These are phyloP conservation scores for Bombus balteatus DNA, from an alignment of 1,140 invertebrate genomes.

Conservation along the genomic window DNA sequence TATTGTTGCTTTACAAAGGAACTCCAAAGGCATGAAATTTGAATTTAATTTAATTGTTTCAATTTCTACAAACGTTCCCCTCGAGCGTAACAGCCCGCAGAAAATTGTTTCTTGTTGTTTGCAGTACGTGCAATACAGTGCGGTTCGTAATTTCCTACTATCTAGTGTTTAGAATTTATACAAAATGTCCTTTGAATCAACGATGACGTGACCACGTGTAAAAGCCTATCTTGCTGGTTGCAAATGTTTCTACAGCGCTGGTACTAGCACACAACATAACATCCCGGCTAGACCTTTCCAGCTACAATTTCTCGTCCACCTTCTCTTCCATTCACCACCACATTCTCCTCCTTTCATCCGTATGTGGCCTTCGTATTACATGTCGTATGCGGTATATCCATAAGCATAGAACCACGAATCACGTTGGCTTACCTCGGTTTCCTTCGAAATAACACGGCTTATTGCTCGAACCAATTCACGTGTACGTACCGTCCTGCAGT, in stretches of 20 bases:
- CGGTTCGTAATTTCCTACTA: slow-evolving; percentile 36
- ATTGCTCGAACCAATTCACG: slow-evolving; percentile 33
- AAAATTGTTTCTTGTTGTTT: slow-evolving; percentile 8
- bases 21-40: slow-evolving; percentile 2
- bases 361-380: slow-evolving; percentile 39
- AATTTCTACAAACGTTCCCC: slow-evolving; percentile 8
- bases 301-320: slow-evolving; percentile 44
- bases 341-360: slow-evolving; percentile 26
- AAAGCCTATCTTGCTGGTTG: slow-evolving; percentile 26
- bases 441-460: slow-evolving; percentile 43
- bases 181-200: slow-evolving; percentile 34
- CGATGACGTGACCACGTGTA: slow-evolving; percentile 27
- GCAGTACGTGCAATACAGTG: not conserved
- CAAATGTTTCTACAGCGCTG: slow-evolving; percentile 1
- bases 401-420: slow-evolving; percentile 36
- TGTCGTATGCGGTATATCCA: slow-evolving; percentile 14
- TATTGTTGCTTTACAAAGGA: no score
- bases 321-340: slow-evolving; percentile 39
- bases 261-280: not conserved
- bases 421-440: slow-evolving; percentile 47
- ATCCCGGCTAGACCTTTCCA: not conserved
- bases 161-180: slow-evolving; percentile 49
- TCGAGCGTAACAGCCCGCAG: not conserved
- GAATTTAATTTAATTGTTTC: slow-evolving; percentile 23
- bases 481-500: not conserved